Conservation (phyloP, 2,888 invertebrate genomes). For the Hartigia nigra region DNA sequence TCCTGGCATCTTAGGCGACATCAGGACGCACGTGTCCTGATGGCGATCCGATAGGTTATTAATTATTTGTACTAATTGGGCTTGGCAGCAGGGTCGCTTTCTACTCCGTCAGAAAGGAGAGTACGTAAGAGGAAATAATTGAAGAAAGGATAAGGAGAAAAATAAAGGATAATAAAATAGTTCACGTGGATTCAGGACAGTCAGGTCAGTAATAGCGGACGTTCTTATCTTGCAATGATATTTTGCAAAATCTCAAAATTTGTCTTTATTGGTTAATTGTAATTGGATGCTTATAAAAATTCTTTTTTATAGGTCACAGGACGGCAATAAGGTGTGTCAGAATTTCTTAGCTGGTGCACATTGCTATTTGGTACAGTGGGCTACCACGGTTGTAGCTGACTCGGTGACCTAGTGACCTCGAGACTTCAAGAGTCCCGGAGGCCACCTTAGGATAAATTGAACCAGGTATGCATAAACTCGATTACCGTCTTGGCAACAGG, state of each 20-base stretch:
- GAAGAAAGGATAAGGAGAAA: not conserved
- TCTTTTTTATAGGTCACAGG: not conserved
- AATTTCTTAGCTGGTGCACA: not conserved
- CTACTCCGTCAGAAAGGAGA: not conserved
- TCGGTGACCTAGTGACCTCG: slow-evolving; percentile 51
- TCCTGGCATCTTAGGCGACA: not conserved
- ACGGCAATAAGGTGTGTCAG: not conserved
- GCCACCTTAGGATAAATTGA: slow-evolving; percentile 5
- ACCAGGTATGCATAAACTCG: not conserved
- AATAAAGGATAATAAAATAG: not conserved
- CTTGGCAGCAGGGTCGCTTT: not conserved
- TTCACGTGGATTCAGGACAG: not conserved
- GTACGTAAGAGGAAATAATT: not conserved
- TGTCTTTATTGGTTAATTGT: not conserved
- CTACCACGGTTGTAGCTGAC: slow-evolving; percentile 22
- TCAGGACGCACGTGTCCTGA: not conserved
- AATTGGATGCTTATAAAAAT: not conserved
- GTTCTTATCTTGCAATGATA: not conserved
- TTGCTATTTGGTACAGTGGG: not conserved
- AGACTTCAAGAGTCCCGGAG: slow-evolving; percentile 22
- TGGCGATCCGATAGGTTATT: not conserved
- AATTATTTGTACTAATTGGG: not conserved
- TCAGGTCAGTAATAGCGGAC: not conserved
- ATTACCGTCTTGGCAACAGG: not conserved
- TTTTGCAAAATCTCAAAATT: not conserved